Base-by-base conservation (phyloP, 2,113 vertebrate genomes). In the Cyprinodon tularosa region DNA sequence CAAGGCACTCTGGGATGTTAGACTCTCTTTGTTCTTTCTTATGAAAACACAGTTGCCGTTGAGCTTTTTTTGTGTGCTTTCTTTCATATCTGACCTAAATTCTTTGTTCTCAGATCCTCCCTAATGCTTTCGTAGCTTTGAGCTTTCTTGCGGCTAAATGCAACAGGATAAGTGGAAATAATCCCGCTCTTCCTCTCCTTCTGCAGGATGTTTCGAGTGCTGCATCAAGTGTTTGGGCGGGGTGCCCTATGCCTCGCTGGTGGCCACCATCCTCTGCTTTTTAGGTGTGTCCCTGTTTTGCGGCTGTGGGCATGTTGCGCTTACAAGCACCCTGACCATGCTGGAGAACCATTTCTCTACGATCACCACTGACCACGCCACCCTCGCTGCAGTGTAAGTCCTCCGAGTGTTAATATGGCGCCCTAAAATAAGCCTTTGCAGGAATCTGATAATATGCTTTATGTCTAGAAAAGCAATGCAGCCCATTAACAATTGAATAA, bases 171-270 rank as follows among this genome's bases (percentile, higher is more conserved):
- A n/a, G n/a, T 57, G 15, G 1, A 12, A 15, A 4, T 61, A 38
- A 71, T 2, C 12, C 44, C 0, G 12, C 60, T 83, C 85, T 79
- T 83, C 80, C 69, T 79, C 71, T 87, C 85, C 87, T 70, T 82
- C 85, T 92, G 75, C 90, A 99, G 98, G 98, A 94, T 99, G 97
- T 94, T 99, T 98, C 83, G 97, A 99, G 92, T 99, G 98, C 95
- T 99, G 98, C 94, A 98, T 99, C 95, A 99, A 98, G 93, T 99
- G 98, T 95, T 95, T 99, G 93, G 98, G 97, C 76, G 97, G 98
- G 71, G 97, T 99, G 85, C 98, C 98, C 85, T 99, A 99, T 4
- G 97, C 98, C 92, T 99, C 98, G 3, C 96, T 99, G 81, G 95
- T 99, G 94, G 98, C 98, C 89, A 99, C 98, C 90, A 98, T 99